Percentiles rank a stretch among this genome's conserved stretches.
phyloP scores from a whole-genome alignment of 2,888 invertebrate species.

The Oxyteleia sp. region DNA sequence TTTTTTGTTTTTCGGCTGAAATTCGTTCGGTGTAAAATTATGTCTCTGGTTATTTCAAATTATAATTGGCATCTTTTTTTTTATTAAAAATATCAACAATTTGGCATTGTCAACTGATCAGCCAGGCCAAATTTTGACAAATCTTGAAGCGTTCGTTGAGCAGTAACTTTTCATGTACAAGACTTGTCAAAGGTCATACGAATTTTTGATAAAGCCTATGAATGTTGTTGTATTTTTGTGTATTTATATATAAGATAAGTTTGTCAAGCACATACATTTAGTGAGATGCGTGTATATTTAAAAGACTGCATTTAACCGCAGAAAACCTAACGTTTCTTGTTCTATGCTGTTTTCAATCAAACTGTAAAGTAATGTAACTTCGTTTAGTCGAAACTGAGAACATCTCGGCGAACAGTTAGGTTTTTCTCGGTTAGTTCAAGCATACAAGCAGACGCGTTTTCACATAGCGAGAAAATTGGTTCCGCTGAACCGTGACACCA shows the following conservation, averaged over 20 bases:
- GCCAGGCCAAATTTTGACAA: constrained; percentile 27
- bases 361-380: background rate
- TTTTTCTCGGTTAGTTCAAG: constrained; percentile 60
- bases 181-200: constrained; percentile 32
- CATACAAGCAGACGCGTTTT: constrained; percentile 67
- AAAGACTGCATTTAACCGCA: constrained; percentile 57
- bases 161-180: constrained; percentile 15
- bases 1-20: constrained; percentile 1
- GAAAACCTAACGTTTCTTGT: constrained; percentile 62
- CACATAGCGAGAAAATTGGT: constrained; percentile 63
- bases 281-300: constrained; percentile 71
- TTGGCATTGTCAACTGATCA: constrained; percentile 15
- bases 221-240: constrained; percentile 52
- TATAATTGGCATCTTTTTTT: constrained; percentile 27
- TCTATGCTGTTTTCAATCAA: background rate
- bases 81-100: background rate
- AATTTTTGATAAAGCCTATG: constrained; percentile 34
- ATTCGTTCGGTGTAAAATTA: constrained; percentile 15
- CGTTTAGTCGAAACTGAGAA: background rate
- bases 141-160: constrained; percentile 31
- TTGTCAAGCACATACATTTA: constrained; percentile 72
- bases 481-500: constrained; percentile 51
- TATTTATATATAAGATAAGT: constrained; percentile 62
- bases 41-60: constrained; percentile 27
- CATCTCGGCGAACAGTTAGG: constrained; percentile 47